phyloP scores from a whole-genome alignment of 64 coral and sea anemone species.

The Pocillopora damicornis region DNA sequence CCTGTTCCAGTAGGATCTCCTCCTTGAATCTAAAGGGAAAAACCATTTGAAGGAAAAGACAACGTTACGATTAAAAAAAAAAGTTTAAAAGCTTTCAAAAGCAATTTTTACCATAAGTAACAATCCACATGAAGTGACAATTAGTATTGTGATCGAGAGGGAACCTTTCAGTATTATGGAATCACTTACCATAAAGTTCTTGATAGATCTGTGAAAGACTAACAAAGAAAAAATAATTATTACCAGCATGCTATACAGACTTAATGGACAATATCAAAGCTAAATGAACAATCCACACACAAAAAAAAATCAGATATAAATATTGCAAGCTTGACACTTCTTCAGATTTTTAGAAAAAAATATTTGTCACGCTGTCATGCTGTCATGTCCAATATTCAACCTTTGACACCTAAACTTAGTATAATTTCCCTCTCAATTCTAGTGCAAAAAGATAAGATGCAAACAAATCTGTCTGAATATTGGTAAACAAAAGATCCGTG shows the following conservation, averaged over 20 bases:
- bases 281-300: not conserved
- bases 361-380: too few species aligned
- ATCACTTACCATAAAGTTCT: slow-evolving; percentile 91
- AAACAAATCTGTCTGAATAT: too few species aligned
- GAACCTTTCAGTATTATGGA: not conserved
- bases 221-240: slow-evolving; percentile 20
- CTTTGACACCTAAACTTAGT: too few species aligned
- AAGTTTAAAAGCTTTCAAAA: too few species aligned
- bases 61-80: not conserved
- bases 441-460: too few species aligned
- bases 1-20: slow-evolving; percentile 86
- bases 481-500: not conserved
- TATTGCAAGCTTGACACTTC: too few species aligned
- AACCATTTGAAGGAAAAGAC: not conserved
- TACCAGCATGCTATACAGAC: not conserved
- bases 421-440: too few species aligned
- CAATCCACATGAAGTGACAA: not conserved
- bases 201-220: slow-evolving; percentile 99
- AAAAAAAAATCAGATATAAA: not conserved
- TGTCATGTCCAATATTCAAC: too few species aligned
- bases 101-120: not conserved
- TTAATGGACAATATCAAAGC: not conserved
- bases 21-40: slow-evolving; percentile 64
- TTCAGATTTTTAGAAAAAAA: too few species aligned
- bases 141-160: too few species aligned